phyloP scores from a whole-genome alignment of 2,797 vertebrate species.

The Serranus cabrilla region DNA sequence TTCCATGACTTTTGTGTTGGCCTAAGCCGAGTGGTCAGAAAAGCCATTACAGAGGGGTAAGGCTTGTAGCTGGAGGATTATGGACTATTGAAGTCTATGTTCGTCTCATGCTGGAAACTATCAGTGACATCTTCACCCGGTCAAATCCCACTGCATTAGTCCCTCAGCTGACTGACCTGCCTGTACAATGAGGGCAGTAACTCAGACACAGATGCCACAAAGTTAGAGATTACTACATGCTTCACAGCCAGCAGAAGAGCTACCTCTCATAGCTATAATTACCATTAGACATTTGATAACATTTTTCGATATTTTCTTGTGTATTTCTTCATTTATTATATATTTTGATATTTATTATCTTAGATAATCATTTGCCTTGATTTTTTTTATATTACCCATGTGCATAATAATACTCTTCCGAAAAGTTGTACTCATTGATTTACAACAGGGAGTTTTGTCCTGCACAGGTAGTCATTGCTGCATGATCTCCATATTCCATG shows the following conservation, averaged over 20 bases:
- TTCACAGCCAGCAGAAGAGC: conserved; percentile 29
- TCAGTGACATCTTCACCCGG: conserved; percentile 84
- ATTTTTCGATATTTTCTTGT: neutral
- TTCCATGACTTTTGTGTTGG: conserved; percentile 80
- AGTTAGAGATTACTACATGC: conserved; percentile 35
- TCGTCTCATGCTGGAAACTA: conserved; percentile 78
- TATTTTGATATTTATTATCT: no score
- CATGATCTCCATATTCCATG: conserved; percentile 28
- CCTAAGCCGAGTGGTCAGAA: conserved; percentile 79
- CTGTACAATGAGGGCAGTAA: conserved; percentile 61
- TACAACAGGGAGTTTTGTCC: neutral
- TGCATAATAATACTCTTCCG: neutral
- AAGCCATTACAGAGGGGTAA: conserved; percentile 84
- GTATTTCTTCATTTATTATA: neutral
- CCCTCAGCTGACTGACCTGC: conserved; percentile 67
- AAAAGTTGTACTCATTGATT: neutral
- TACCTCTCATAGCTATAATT: neutral
- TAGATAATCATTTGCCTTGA: neutral
- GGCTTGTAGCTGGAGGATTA: conserved; percentile 78
- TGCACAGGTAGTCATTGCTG: no score
- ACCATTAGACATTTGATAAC: neutral
- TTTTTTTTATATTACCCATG: neutral
- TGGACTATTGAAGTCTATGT: conserved; percentile 80
- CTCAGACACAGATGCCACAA: conserved; percentile 30
- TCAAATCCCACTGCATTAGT: conserved; percentile 83